These are phyloP conservation scores for Craterocephalus amniculus DNA, from an alignment of 2,797 vertebrate genomes.

Conservation along the genomic window DNA sequence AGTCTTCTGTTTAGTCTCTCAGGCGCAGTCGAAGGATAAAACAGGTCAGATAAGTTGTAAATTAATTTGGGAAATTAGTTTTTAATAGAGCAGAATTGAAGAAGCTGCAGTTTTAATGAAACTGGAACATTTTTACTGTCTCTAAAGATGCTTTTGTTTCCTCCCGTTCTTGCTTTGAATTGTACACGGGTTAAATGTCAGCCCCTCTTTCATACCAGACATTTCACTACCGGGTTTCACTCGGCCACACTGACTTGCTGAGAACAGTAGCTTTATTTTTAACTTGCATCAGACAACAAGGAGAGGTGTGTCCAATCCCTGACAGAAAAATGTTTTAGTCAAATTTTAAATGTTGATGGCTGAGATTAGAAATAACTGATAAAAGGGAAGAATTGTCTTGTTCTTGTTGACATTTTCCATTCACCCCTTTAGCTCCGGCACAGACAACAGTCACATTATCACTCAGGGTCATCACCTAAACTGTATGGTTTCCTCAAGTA, in stretches of 20 bases:
- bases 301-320: background rate
- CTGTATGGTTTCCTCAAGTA: background rate
- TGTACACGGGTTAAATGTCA: slow-evolving; percentile 28
- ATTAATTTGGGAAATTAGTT: background rate
- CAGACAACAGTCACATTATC: background rate
- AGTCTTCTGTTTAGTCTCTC: slow-evolving; percentile 13
- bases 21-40: background rate
- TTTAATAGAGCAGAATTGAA: background rate
- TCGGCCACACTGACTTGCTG: slow-evolving; percentile 9
- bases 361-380: background rate
- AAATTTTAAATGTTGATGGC: background rate
- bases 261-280: slow-evolving; percentile 19
- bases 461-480: background rate
- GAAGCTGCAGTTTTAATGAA: background rate
- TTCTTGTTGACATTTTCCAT: background rate
- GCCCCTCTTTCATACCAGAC: slow-evolving; percentile 22
- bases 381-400: background rate
- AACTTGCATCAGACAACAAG: slow-evolving; percentile 28
- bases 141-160: slow-evolving; percentile 7
- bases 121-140: background rate
- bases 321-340: slow-evolving; percentile 2
- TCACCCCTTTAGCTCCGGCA: background rate
- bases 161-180: background rate
- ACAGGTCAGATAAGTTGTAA: background rate
- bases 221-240: slow-evolving; percentile 5